Evolutionary conservation across 2,888 invertebrate genomes (phyloP).

Genomic region (Frankliniella intonsa): DNA sequence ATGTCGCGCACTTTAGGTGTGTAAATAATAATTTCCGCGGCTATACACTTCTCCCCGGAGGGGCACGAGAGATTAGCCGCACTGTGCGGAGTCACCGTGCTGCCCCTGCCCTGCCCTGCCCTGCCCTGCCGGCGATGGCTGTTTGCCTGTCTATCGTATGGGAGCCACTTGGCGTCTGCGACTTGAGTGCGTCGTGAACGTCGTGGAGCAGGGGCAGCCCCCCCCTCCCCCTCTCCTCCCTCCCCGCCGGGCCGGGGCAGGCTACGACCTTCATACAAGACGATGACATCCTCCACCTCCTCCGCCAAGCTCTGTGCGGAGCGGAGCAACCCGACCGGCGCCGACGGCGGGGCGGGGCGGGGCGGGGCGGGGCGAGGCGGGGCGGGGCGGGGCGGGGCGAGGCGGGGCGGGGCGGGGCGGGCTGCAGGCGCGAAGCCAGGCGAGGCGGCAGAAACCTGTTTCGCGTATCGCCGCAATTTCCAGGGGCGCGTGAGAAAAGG

Average conservation of each 20-base stretch:
- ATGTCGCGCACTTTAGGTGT: no score
- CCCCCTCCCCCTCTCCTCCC: neutral
- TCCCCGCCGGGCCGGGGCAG: neutral
- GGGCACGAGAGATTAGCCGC: no score
- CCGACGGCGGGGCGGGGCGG: neutral
- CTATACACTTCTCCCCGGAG: no score
- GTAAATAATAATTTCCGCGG: no score
- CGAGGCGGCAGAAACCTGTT: neutral
- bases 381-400: neutral
- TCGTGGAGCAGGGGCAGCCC: neutral
- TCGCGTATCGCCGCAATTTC: conserved; percentile 11
- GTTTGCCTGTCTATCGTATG: no score
- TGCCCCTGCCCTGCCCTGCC: no score
- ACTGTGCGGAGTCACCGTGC: no score
- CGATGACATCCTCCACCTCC: neutral
- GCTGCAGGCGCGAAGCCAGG: neutral
- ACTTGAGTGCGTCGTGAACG: no score
- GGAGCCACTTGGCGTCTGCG: no score
- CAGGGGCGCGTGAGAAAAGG: neutral
- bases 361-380: no score
- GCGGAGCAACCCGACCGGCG: neutral
- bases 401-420: neutral
- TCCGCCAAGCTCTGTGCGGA: neutral
- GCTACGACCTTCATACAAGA: neutral
- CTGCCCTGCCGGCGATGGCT: no score